Conservation (phyloP, 2,888 invertebrate species). For the Drosophila neotestacea region DNA sequence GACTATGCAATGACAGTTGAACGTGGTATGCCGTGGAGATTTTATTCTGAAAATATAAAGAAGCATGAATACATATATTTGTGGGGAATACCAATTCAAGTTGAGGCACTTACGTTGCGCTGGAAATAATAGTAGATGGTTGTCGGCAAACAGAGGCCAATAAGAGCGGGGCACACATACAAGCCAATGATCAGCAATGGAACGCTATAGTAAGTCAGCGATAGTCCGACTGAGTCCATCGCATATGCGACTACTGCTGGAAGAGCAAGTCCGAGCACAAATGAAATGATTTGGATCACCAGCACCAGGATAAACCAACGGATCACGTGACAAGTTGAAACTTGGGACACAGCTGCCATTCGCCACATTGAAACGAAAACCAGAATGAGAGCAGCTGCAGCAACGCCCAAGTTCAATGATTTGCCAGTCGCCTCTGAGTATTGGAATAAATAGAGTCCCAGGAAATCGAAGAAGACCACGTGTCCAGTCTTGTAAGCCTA, state of each 20-base stretch:
- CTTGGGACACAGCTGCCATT: conserved; percentile 64
- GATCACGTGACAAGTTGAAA: conserved; percentile 40
- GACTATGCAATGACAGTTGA: conserved; percentile 81
- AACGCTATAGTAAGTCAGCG: conserved; percentile 87
- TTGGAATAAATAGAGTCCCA: conserved; percentile 89
- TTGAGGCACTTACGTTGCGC: conserved; percentile 64
- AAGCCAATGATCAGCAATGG: conserved; percentile 86
- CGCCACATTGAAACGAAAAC: conserved; percentile 72
- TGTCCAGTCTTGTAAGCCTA: conserved; percentile 84
- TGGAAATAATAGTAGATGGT: conserved; percentile 72
- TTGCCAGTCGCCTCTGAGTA: conserved; percentile 87
- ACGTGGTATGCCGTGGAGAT: conserved; percentile 68
- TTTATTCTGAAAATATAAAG: conserved; percentile 57
- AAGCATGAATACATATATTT: neutral
- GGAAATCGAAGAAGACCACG: conserved; percentile 90
- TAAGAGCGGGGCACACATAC: conserved; percentile 81
- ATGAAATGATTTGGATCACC: conserved; percentile 56
- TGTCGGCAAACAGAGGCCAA: conserved; percentile 79
- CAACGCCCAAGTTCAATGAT: conserved; percentile 82
- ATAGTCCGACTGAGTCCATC: conserved; percentile 83
- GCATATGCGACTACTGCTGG: conserved; percentile 81
- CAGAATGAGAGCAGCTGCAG: conserved; percentile 78
- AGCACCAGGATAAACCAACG: conserved; percentile 54
- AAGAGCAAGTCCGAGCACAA: conserved; percentile 78
- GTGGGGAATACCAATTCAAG: too few species aligned